Evolutionary conservation across 2,113 vertebrate genomes (phyloP).

Genomic region (Calyptommatus sinebrachiatus): DNA sequence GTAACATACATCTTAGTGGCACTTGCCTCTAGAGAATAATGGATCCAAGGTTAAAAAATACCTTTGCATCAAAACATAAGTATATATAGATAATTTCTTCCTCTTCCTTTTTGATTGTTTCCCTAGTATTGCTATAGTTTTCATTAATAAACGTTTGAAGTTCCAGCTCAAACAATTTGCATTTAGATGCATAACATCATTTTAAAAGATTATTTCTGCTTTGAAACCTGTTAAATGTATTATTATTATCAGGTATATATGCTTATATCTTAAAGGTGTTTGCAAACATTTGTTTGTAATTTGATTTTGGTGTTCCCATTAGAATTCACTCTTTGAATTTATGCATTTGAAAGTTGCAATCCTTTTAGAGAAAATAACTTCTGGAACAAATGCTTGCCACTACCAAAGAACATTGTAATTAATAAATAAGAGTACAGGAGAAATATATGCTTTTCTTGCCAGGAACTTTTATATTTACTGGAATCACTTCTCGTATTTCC

Average conservation of each 20-base stretch:
- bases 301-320: conserved; percentile 14
- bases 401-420: conserved; percentile 6
- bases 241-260: conserved; percentile 35
- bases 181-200: conserved; percentile 48
- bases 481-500: background rate
- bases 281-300: conserved; percentile 32
- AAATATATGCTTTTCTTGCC: background rate
- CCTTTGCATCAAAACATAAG: conserved; percentile 5
- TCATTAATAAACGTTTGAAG: conserved; percentile 26
- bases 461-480: background rate
- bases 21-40: too few relatives aligned
- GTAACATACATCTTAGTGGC: too few relatives aligned
- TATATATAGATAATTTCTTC: conserved; percentile 31
- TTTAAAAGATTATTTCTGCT: conserved; percentile 29
- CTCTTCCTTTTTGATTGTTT: conserved; percentile 21
- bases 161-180: conserved; percentile 43
- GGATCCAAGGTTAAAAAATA: too few relatives aligned
- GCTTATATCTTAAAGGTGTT: conserved; percentile 40
- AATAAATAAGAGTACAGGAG: conserved; percentile 19
- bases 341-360: conserved; percentile 24
- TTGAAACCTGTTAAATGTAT: conserved; percentile 46
- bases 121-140: conserved; percentile 17
- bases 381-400: background rate
- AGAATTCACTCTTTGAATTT: conserved; percentile 33
- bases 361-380: conserved; percentile 17